Percentiles rank a stretch among this genome's conserved stretches.
These are phyloP conservation scores for Augochlora pura DNA, from an alignment of 1,140 invertebrate species.

Conservation along the genomic window DNA sequence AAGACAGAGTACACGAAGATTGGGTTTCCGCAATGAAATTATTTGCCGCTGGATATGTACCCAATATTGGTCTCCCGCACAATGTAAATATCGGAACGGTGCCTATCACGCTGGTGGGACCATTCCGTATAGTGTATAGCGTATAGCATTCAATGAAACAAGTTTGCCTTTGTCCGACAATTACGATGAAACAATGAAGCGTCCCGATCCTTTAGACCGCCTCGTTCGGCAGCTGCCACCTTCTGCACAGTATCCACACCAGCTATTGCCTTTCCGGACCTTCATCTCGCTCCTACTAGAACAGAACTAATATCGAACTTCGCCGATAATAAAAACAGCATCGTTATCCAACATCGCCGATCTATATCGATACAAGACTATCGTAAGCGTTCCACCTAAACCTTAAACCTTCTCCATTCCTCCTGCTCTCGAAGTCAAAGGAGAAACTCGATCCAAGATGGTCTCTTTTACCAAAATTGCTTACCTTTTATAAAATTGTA, in stretches of 20 bases:
- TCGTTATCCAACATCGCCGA: conserved; percentile 7
- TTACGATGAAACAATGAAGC: conserved; percentile 75
- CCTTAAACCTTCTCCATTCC: not conserved
- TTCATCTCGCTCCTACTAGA: conserved; percentile 4
- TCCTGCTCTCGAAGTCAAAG: no score
- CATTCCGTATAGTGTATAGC: conserved; percentile 29
- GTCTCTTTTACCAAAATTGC: no score
- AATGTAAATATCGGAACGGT: conserved; percentile 49
- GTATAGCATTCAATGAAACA: conserved; percentile 73
- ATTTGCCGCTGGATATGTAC: conserved; percentile 32
- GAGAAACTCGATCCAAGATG: not conserved
- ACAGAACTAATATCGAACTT: conserved; percentile 75
- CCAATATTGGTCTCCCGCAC: conserved; percentile 40
- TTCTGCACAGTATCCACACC: conserved; percentile 25
- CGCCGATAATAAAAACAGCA: conserved; percentile 47
- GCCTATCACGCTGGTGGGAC: conserved; percentile 12
- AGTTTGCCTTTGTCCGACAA: conserved; percentile 77
- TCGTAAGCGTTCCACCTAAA: no score
- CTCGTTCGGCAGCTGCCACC: conserved; percentile 65
- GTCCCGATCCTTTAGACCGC: conserved; percentile 47
- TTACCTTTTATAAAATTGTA: no score
- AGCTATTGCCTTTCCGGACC: conserved; percentile 9
- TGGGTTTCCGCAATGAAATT: conserved; percentile 5
- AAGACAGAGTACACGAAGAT: not conserved
- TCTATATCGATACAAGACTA: conserved; percentile 8